These are phyloP conservation scores for Hapalemur alaotrensis DNA, from an alignment of 2,797 vertebrate genomes.

Conservation along the genomic window DNA sequence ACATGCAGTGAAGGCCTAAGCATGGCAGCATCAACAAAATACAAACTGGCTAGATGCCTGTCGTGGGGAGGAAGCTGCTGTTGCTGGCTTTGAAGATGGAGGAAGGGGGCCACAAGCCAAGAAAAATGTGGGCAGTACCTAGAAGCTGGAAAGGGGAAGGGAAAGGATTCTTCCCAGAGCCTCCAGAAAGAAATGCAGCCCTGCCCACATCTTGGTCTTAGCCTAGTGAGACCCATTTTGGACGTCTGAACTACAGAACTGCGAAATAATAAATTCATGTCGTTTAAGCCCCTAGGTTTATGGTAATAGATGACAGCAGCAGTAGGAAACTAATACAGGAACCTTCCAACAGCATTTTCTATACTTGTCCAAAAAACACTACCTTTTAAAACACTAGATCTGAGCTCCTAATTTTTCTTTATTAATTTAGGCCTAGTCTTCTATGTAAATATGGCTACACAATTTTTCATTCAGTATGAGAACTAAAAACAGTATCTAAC, in stretches of 20 bases:
- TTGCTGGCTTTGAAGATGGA: not conserved
- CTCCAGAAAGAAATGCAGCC: not conserved
- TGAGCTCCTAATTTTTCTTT: conserved; percentile 6
- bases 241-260: not conserved
- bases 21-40: not conserved
- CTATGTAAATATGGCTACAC: not conserved
- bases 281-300: not conserved
- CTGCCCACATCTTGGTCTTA: not conserved
- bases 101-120: not conserved
- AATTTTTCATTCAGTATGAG: not conserved
- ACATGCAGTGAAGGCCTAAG: conserved; percentile 89
- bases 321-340: not conserved
- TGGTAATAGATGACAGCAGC: not conserved
- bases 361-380: not conserved
- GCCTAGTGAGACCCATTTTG: not conserved
- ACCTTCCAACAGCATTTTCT: not conserved
- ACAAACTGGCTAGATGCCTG: not conserved
- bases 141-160: not conserved
- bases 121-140: not conserved
- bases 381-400: not conserved
- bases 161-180: not conserved
- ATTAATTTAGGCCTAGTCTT: not conserved
- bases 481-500: not conserved
- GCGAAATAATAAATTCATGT: not conserved
- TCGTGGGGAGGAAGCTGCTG: rapidly evolving